A percentile compares a stretch with the other conserved stretches of the same genome.
phyloP scores from a whole-genome alignment of 2,888 invertebrate genomes.

The Beris chalybata region DNA sequence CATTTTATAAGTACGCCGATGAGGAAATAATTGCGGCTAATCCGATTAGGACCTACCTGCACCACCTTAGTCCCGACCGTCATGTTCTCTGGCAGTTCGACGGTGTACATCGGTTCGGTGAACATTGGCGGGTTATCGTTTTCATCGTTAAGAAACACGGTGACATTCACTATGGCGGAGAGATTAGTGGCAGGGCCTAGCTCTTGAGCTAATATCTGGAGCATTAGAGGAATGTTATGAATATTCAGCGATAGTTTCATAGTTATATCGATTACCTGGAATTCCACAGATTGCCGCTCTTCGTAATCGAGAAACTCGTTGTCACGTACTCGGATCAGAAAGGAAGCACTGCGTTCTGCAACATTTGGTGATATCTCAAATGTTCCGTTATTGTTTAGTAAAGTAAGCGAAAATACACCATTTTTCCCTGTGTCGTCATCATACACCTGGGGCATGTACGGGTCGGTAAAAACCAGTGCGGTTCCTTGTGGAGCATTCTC shows the following conservation, averaged over 20 bases:
- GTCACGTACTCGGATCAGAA: conserved; percentile 81
- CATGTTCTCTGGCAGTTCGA: conserved; percentile 78
- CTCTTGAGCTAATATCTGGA: conserved; percentile 76
- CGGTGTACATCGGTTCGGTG: conserved; percentile 70
- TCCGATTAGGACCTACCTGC: conserved; percentile 53
- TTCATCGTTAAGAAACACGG: conserved; percentile 78
- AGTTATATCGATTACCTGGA: conserved; percentile 62
- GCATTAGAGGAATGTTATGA: conserved; percentile 46
- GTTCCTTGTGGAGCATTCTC: conserved; percentile 84
- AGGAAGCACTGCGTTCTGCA: conserved; percentile 75
- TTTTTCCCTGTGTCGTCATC: conserved; percentile 81
- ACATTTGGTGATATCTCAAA: conserved; percentile 86
- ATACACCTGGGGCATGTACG: conserved; percentile 71
- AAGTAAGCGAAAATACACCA: conserved; percentile 76
- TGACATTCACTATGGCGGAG: conserved; percentile 73
- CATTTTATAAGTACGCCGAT: neutral
- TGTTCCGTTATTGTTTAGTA: conserved; percentile 81
- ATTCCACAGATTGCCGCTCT: conserved; percentile 70
- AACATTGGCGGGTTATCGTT: conserved; percentile 90
- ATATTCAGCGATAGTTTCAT: neutral
- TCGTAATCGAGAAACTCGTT: conserved; percentile 85
- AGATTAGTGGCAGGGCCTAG: conserved; percentile 75
- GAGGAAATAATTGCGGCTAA: neutral
- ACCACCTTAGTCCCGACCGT: conserved; percentile 72
- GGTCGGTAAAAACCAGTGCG: conserved; percentile 69